Base-by-base conservation (phyloP, 2,113 vertebrate genomes). In the Toxotes jaculatrix region DNA sequence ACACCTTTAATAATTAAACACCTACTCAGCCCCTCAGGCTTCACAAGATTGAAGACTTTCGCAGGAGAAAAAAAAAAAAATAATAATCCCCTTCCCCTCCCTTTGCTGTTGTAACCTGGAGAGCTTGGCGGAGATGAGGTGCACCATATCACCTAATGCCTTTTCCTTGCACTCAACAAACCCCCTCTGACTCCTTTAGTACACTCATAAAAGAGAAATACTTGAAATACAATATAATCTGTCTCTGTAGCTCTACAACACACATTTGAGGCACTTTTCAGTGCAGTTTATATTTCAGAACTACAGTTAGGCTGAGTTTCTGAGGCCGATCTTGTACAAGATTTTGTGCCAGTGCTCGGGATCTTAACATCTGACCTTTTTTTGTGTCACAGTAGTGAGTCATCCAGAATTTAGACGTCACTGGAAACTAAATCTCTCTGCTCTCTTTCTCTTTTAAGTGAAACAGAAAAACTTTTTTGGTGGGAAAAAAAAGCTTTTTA, bases 141-240 rank as follows among this genome's bases (percentile, higher is more conserved):
- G 88, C 68, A 47, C 57, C 34, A 55, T 60, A 89, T 88, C 86
- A 85, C 90, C 82, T 87, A 96, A 97, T 97, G 95, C 91, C 91
- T 97, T 97, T 97, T 96, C 96, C 96, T 96, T 95, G 93, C 95
- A 91, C 93, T 91, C 92, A 93, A 91, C 94, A 95, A 96, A 95
- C 94, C 95, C 49, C 96, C 93, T 90, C 95, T 95, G 95, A 95
- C 94, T 96, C 95, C 94, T 95, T 80, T 62, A 83, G 80, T 23
- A 62, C 43, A 8, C 79, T 85, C 79, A 65, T 90, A 87, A 91
- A 93, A 81, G 73, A 69, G 69, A 66, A 80, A 67, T 31, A 31
- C 77, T 72, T 73, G 72, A 75, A 89, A 77, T 74, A 38, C 77
- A 83, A 27, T 27, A 27, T 27, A 27, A 27, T 80, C 88, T 11